Conservation (phyloP, 2,888 invertebrate species). For the Xylota segnis region DNA sequence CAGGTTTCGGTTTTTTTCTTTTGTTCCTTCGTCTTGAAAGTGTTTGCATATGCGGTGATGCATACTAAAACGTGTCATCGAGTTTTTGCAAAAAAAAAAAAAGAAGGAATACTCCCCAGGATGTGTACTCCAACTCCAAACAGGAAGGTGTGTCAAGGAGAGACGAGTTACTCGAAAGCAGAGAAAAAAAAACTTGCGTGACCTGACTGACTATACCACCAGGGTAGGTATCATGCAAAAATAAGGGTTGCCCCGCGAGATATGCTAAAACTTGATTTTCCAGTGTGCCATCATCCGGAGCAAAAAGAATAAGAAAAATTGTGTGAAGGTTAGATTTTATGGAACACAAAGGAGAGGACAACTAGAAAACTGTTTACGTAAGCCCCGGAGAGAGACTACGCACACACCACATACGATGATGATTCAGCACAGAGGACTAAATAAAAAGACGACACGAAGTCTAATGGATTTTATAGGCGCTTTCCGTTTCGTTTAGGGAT, state of each 20-base stretch:
- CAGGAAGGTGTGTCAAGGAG: slow-evolving; percentile 69
- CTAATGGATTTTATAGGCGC: slow-evolving; percentile 64
- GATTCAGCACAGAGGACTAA: slow-evolving; percentile 57
- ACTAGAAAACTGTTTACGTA: slow-evolving; percentile 69
- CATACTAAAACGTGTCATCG: slow-evolving; percentile 62
- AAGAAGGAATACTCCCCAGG: slow-evolving; percentile 15
- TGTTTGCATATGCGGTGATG: slow-evolving; percentile 68
- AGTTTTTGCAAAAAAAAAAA: slow-evolving; percentile 2
- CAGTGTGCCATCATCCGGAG: slow-evolving; percentile 30
- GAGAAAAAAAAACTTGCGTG: slow-evolving; percentile 66
- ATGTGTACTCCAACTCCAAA: slow-evolving; percentile 43
- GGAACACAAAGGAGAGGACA: slow-evolving; percentile 7
- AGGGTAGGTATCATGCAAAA: slow-evolving; percentile 40
- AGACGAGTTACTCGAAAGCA: slow-evolving; percentile 38
- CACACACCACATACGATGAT: slow-evolving; percentile 45
- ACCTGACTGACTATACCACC: slow-evolving; percentile 62
- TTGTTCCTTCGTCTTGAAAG: slow-evolving; percentile 32
- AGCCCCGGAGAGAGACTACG: slow-evolving; percentile 26
- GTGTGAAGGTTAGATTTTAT: slow-evolving; percentile 66
- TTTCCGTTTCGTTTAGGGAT: slow-evolving; percentile 15
- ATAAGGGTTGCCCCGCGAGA: slow-evolving; percentile 60
- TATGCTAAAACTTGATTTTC: slow-evolving; percentile 65
- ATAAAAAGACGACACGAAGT: slow-evolving; percentile 67
- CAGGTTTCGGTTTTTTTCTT: slow-evolving; percentile 30
- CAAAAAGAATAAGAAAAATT: slow-evolving; percentile 47